These are phyloP conservation scores for Phymatocera aterrima DNA, from an alignment of 2,888 invertebrate species.

Conservation along the genomic window DNA sequence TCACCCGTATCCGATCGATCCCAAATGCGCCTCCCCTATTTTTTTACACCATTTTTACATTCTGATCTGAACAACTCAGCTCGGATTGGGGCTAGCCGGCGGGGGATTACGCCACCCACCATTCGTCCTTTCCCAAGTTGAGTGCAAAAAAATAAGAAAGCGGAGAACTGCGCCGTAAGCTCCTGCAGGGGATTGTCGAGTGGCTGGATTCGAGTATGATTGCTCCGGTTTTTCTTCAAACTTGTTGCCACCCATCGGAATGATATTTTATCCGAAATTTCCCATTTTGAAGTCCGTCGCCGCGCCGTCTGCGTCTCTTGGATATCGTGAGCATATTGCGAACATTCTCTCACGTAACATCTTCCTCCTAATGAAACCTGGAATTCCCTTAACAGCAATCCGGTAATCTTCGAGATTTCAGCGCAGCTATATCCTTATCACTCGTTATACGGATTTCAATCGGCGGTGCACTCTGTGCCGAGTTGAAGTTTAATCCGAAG, in stretches of 20 bases:
- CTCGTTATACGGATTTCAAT: background rate
- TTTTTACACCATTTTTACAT: constrained; percentile 13
- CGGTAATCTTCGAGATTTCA: background rate
- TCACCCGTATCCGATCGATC: background rate
- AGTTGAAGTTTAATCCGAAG: constrained; percentile 17
- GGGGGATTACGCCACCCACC: constrained; percentile 55
- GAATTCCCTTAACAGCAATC: background rate
- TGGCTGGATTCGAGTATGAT: constrained; percentile 19
- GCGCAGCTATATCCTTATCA: no score
- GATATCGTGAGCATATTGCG: background rate
- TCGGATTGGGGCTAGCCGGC: constrained; percentile 71
- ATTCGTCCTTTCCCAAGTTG: constrained; percentile 1
- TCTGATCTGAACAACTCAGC: constrained; percentile 8
- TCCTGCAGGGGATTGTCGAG: background rate
- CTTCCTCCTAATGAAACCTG: background rate
- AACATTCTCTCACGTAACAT: background rate
- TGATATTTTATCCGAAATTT: constrained; percentile 5
- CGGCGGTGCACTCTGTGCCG: background rate
- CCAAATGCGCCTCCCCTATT: constrained; percentile 10
- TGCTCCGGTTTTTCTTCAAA: constrained; percentile 24
- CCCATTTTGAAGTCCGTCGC: background rate
- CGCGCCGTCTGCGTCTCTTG: background rate
- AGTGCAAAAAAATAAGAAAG: constrained; percentile 14
- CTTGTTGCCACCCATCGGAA: constrained; percentile 10
- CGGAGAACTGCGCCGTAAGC: constrained; percentile 21